phyloP scores from a whole-genome alignment of 2,797 vertebrate genomes.

The Microcaecilia unicolor region DNA sequence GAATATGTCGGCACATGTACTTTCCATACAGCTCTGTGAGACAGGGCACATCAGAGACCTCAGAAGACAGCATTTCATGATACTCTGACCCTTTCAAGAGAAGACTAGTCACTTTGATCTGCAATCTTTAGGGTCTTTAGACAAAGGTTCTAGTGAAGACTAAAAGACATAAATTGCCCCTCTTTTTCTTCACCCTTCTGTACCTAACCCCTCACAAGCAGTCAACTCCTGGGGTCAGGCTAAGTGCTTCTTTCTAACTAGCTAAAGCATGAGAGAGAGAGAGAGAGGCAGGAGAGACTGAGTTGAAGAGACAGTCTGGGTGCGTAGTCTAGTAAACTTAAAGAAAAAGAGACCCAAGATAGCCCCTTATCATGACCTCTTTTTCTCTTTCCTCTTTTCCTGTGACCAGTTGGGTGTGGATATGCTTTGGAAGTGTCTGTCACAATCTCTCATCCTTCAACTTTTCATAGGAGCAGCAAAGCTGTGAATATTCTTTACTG shows the following conservation, averaged over 20 bases:
- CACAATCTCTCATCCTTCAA: no score
- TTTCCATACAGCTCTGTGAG: no score
- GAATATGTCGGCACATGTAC: no score
- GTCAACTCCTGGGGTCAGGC: constrained; percentile 17
- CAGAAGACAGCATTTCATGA: neutral
- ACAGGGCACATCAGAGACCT: neutral
- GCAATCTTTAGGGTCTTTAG: constrained; percentile 8
- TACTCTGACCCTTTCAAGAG: constrained; percentile 1
- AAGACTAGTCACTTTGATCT: constrained; percentile 40
- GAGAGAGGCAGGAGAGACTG: neutral
- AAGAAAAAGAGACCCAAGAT: no score
- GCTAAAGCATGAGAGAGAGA: neutral
- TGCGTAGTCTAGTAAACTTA: no score
- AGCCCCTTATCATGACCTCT: no score
- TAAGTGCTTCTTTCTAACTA: constrained; percentile 23
- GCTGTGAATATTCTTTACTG: no score
- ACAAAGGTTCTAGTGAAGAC: constrained; percentile 36
- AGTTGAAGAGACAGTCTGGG: neutral
- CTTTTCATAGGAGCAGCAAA: no score
- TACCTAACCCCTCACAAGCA: no score
- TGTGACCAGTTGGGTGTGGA: no score
- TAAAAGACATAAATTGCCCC: constrained; percentile 5
- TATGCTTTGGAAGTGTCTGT: no score
- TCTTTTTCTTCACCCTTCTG: neutral
- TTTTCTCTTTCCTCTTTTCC: no score